Evolutionary conservation across 2,888 invertebrate species (phyloP).

Genomic region (Cyrtodaria siliqua): DNA sequence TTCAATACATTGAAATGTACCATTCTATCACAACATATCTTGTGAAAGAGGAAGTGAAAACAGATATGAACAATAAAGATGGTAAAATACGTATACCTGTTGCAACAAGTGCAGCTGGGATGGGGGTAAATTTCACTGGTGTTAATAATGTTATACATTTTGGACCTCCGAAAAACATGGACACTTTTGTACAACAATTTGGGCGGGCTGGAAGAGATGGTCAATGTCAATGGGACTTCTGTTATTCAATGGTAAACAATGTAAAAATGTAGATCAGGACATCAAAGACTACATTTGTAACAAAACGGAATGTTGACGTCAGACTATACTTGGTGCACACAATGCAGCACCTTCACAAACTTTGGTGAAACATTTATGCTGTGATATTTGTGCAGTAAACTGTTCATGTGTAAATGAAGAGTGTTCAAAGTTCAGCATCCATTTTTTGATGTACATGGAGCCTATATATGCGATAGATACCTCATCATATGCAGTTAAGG

Average conservation of each 20-base stretch:
- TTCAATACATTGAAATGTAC: conserved; percentile 43
- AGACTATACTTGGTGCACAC: conserved; percentile 8
- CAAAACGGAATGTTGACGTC: conserved; percentile 6
- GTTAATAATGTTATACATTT: conserved; percentile 40
- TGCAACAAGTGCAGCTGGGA: conserved; percentile 38
- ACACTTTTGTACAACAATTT: conserved; percentile 55
- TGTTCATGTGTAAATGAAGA: conserved; percentile 7
- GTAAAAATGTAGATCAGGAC: conserved; percentile 22
- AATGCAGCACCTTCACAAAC: conserved; percentile 2
- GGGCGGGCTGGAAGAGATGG: conserved; percentile 53
- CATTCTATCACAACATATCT: conserved; percentile 41
- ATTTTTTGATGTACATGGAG: too few relatives aligned
- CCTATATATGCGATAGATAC: too few relatives aligned
- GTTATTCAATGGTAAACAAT: conserved; percentile 36
- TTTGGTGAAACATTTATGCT: conserved; percentile 20
- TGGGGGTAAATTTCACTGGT: conserved; percentile 37
- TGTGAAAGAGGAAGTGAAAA: conserved; percentile 43
- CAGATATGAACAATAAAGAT: conserved; percentile 32
- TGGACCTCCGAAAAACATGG: conserved; percentile 52
- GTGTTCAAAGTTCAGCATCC: too few relatives aligned
- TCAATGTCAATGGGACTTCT: conserved; percentile 23
- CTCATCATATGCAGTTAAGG: too few relatives aligned
- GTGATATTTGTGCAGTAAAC: conserved; percentile 30
- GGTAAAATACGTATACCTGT: conserved; percentile 47
- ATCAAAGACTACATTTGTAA: conserved; percentile 23